Evolutionary conservation across 2,113 vertebrate species (phyloP).

Genomic region (Sturnira hondurensis): DNA sequence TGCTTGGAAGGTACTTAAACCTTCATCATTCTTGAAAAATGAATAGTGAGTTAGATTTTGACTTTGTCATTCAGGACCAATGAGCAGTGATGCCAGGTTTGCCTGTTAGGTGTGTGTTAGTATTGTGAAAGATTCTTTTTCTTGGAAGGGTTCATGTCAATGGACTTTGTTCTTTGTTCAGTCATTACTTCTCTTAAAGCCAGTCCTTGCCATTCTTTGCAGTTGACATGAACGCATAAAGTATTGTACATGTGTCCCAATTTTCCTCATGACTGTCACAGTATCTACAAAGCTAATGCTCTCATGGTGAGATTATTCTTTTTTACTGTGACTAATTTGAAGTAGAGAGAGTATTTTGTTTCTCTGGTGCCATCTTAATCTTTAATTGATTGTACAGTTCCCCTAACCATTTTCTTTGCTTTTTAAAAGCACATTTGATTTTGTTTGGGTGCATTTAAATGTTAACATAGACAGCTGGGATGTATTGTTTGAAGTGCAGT

Average conservation of each 20-base stretch:
- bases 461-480: conserved; percentile 33
- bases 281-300: neutral
- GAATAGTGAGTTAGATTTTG: neutral
- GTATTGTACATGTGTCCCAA: neutral
- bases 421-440: conserved; percentile 44
- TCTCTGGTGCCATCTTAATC: neutral
- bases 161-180: neutral
- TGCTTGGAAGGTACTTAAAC: neutral
- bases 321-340: conserved; percentile 27
- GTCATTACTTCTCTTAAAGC: neutral
- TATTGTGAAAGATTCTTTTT: neutral
- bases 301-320: neutral
- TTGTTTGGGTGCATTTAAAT: conserved; percentile 65
- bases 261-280: neutral
- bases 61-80: neutral
- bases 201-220: neutral
- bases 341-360: conserved; percentile 28
- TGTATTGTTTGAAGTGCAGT: conserved; percentile 53
- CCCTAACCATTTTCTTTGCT: neutral
- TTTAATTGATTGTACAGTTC: neutral
- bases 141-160: neutral
- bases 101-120: neutral
- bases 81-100: neutral
- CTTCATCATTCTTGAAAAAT: neutral
- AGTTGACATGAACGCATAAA: neutral